A percentile compares a stretch with the other conserved stretches of the same genome.
Evolutionary conservation across 37 sponge, comb jelly and placozoan species (phyloP).

Genomic region (Beroe ovata): DNA sequence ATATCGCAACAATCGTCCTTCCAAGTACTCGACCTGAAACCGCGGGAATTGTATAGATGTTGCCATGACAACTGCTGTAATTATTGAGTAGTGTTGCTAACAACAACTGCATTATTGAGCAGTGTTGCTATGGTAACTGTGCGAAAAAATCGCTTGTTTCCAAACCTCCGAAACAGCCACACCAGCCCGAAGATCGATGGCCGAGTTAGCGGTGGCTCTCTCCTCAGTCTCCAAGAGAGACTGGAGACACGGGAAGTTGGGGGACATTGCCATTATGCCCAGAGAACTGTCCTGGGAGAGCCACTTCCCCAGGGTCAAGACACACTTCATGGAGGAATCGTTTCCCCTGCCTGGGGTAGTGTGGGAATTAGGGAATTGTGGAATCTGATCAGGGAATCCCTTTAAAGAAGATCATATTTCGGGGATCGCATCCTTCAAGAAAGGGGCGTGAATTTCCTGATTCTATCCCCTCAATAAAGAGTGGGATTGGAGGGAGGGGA

Average conservation of each 20-base stretch:
- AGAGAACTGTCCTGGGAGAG: constrained; percentile 44
- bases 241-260: constrained; percentile 22
- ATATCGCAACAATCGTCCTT: constrained; percentile 14
- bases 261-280: constrained; percentile 52
- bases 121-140: neutral
- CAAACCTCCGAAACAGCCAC: constrained; percentile 50
- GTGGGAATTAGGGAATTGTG: too few relatives aligned
- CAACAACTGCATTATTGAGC: too few relatives aligned
- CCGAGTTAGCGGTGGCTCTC: constrained; percentile 21
- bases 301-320: constrained; percentile 53
- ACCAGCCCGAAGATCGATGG: neutral
- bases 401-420: too few relatives aligned
- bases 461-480: too few relatives aligned
- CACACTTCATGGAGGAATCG: constrained; percentile 50
- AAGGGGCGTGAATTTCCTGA: too few relatives aligned
- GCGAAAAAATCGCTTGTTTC: too few relatives aligned
- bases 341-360: neutral
- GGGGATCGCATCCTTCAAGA: too few relatives aligned
- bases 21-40: constrained; percentile 8
- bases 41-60: neutral
- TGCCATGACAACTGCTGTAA: neutral
- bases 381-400: too few relatives aligned
- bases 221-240: constrained; percentile 39
- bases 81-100: too few relatives aligned
- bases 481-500: too few relatives aligned